Conservation (phyloP, 1,140 invertebrate species). For the Nymphalis io region DNA sequence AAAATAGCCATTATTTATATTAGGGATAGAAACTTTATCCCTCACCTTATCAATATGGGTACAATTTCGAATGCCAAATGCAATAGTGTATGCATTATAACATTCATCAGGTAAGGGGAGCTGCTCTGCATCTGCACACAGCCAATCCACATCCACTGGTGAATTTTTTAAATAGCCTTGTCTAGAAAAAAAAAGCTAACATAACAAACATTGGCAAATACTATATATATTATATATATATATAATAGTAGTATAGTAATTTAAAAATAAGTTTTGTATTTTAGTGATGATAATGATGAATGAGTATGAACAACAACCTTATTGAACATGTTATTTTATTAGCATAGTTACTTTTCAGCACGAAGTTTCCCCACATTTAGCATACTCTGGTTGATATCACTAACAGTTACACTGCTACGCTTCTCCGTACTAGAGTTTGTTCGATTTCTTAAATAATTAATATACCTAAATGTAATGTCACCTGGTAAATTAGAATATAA, state of each 20-base stretch:
- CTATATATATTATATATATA: too few species aligned
- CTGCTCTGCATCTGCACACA: slow-evolving; percentile 94
- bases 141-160: slow-evolving; percentile 86
- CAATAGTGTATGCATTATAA: slow-evolving; percentile 97
- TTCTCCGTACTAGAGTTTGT: slow-evolving; percentile 69
- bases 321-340: too few species aligned
- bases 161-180: slow-evolving; percentile 75
- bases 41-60: slow-evolving; percentile 94
- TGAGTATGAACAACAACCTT: too few species aligned
- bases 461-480: slow-evolving; percentile 93
- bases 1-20: too few species aligned
- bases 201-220: too few species aligned
- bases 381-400: slow-evolving; percentile 98
- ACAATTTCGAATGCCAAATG: slow-evolving; percentile 98
- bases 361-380: slow-evolving; percentile 93
- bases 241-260: too few species aligned
- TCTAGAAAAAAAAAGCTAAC: slow-evolving; percentile 49
- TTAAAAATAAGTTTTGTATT: too few species aligned
- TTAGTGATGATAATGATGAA: too few species aligned
- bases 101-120: slow-evolving; percentile 89
- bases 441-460: slow-evolving; percentile 86
- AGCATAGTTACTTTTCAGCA: slow-evolving; percentile 79
- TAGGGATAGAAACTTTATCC: too few species aligned
- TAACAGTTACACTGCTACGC: slow-evolving; percentile 90
- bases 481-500: slow-evolving; percentile 69